Conservation (phyloP, 2,797 vertebrate species). For the Coilia nasus region DNA sequence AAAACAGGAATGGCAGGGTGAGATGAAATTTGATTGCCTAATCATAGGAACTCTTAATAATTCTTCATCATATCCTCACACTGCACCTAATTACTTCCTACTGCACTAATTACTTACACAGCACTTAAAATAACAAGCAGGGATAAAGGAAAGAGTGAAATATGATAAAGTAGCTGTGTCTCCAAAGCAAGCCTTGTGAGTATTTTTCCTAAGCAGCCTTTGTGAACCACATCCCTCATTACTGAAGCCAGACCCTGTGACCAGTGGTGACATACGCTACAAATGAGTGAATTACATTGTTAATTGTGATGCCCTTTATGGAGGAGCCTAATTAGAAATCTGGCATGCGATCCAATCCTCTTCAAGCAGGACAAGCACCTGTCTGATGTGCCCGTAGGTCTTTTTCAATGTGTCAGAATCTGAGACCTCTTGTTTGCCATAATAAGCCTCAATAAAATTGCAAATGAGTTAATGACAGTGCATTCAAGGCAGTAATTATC, state of each 20-base stretch:
- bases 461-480: slow-evolving; percentile 42
- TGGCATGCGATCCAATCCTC: slow-evolving; percentile 32
- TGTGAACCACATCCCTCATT: slow-evolving; percentile 48
- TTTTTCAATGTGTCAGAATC: slow-evolving; percentile 24
- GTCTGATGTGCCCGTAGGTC: slow-evolving; percentile 10
- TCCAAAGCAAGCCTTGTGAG: neutral
- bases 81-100: neutral
- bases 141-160: neutral
- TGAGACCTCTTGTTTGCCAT: slow-evolving; percentile 29
- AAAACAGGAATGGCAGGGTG: neutral
- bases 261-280: slow-evolving; percentile 29
- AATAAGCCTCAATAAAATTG: slow-evolving; percentile 30
- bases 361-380: slow-evolving; percentile 41
- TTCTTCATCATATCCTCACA: neutral
- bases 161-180: neutral
- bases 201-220: neutral
- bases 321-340: slow-evolving; percentile 40
- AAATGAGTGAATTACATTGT: slow-evolving; percentile 50
- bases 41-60: neutral
- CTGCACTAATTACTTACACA: neutral
- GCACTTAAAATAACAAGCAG: neutral
- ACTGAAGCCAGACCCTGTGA: slow-evolving; percentile 33
- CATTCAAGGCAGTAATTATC: slow-evolving; percentile 25
- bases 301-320: slow-evolving; percentile 45
- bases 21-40: neutral